A percentile compares a stretch with the other conserved stretches of the same genome.
These are phyloP conservation scores for Glandiceps talaboti DNA, from an alignment of 53 echinoderm and acorn worm genomes.

Conservation along the genomic window DNA sequence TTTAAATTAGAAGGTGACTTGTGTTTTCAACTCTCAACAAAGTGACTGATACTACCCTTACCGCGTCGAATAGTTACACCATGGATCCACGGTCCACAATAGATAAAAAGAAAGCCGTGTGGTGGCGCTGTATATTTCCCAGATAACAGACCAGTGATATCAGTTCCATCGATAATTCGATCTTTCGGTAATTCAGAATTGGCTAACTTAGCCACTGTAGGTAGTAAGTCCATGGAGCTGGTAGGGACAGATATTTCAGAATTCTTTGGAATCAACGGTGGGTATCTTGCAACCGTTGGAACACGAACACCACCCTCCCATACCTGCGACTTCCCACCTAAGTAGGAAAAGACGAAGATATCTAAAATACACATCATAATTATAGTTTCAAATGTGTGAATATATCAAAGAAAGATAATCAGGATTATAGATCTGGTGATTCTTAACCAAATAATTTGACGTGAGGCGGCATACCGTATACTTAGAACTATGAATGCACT, in stretches of 20 bases:
- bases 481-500: too few species aligned
- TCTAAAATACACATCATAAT: too few species aligned
- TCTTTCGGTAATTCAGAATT: constrained; percentile 38
- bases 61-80: constrained; percentile 58
- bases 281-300: constrained; percentile 73
- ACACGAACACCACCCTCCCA: constrained; percentile 96
- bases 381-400: too few species aligned
- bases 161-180: constrained; percentile 67
- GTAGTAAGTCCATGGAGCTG: constrained; percentile 49
- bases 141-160: constrained; percentile 57
- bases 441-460: too few species aligned
- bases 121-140: constrained; percentile 24
- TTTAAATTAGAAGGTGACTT: too few species aligned
- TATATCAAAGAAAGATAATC: too few species aligned
- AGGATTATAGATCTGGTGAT: too few species aligned
- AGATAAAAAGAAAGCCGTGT: constrained; percentile 68
- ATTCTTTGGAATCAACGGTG: constrained; percentile 44
- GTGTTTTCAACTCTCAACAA: too few species aligned
- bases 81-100: constrained; percentile 80
- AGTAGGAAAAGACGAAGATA: too few species aligned
- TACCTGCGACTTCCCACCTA: constrained; percentile 83
- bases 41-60: too few species aligned
- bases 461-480: too few species aligned
- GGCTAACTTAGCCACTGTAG: constrained; percentile 56
- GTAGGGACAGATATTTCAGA: constrained; percentile 65